These are phyloP conservation scores for Cariama cristata DNA, from an alignment of 2,113 vertebrate genomes.

Conservation along the genomic window DNA sequence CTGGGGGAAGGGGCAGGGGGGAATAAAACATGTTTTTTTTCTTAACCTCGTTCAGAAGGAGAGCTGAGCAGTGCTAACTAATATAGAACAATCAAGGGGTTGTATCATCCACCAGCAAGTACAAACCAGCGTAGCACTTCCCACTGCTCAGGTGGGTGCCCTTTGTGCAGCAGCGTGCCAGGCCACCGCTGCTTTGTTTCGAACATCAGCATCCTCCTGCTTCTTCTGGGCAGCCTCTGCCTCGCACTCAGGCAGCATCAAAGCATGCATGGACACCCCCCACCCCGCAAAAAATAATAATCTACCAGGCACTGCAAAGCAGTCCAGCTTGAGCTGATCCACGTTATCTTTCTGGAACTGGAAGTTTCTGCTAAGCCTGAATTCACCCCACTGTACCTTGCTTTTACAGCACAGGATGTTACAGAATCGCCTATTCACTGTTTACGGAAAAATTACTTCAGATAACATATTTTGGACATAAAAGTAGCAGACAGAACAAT, in stretches of 20 bases:
- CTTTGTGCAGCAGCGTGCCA: not conserved
- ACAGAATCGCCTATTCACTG: not conserved
- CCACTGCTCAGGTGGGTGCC: not conserved
- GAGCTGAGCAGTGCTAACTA: not conserved
- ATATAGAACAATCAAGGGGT: rapidly evolving
- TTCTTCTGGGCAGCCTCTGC: not conserved
- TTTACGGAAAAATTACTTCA: not conserved
- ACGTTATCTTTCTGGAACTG: not conserved
- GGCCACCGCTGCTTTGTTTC: not conserved
- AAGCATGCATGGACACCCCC: not conserved
- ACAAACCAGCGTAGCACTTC: not conserved
- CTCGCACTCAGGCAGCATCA: not conserved
- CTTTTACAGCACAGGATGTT: not conserved
- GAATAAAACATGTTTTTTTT: not conserved
- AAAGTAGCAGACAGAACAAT: not conserved
- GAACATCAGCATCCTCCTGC: not conserved
- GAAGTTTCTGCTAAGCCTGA: not conserved
- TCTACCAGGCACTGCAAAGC: not conserved
- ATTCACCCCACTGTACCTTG: not conserved
- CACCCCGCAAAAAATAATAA: not conserved
- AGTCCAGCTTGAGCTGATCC: not conserved
- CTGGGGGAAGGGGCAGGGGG: rapidly evolving
- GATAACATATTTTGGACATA: not conserved
- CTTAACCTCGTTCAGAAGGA: not conserved
- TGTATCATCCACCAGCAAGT: not conserved